These are phyloP conservation scores for Sebastes goodei DNA, from an alignment of 2,797 vertebrate species.

Conservation along the genomic window DNA sequence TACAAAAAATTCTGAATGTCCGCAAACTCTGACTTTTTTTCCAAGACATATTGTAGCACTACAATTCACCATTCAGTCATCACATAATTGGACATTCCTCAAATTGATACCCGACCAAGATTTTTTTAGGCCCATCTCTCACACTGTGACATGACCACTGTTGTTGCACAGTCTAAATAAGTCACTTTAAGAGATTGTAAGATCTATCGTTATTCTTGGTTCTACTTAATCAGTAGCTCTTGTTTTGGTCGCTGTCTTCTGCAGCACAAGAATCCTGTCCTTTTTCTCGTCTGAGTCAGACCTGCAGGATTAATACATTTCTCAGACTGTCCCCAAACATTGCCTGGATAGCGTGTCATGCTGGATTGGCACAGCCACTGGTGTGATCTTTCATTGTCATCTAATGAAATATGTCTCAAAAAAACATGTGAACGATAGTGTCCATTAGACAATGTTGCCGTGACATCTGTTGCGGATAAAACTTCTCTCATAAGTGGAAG, in stretches of 20 bases:
- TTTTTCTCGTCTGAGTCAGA: neutral
- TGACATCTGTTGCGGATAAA: conserved; percentile 10
- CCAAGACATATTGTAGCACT: neutral
- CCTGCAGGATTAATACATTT: conserved; percentile 8
- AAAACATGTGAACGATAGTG: neutral
- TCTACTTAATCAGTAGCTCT: neutral
- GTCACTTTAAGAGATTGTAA: neutral
- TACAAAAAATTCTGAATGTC: neutral
- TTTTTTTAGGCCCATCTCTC: neutral
- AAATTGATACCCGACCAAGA: neutral
- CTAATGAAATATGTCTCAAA: conserved; percentile 5
- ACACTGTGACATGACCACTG: neutral
- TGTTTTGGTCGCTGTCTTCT: neutral
- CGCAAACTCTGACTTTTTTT: neutral
- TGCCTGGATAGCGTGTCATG: neutral
- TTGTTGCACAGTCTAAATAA: neutral
- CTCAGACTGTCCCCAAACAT: neutral
- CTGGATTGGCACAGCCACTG: conserved; percentile 6
- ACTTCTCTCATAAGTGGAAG: neutral
- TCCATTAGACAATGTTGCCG: neutral
- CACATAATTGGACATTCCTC: neutral
- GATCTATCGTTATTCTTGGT: neutral
- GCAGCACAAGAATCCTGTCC: neutral
- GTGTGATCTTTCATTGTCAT: neutral
- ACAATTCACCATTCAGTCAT: neutral